These are phyloP conservation scores for Mongoloraphidia duomilia DNA, from an alignment of 2,888 invertebrate genomes.

Conservation along the genomic window DNA sequence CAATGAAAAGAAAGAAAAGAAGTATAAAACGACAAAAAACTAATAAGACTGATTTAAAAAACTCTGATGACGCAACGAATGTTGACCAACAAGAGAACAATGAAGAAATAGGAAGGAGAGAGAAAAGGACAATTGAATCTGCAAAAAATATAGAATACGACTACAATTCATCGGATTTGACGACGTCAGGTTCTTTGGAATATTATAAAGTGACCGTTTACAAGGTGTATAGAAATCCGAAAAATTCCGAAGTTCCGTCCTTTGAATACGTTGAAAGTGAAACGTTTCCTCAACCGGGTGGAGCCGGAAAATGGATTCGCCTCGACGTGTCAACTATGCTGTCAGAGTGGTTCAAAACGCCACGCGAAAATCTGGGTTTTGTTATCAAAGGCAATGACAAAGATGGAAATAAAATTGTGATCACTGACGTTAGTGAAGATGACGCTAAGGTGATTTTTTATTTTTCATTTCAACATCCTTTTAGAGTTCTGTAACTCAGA, in stretches of 20 bases:
- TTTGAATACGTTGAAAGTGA: constrained; percentile 24
- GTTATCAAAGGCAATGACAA: constrained; percentile 54
- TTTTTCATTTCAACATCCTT: neutral
- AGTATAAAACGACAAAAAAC: constrained; percentile 25
- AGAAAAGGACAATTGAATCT: constrained; percentile 23
- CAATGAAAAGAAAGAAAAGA: constrained; percentile 22
- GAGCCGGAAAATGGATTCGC: constrained; percentile 55
- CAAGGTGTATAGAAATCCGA: constrained; percentile 30
- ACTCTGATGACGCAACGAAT: neutral
- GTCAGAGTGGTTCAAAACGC: constrained; percentile 60
- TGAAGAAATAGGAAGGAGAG: neutral
- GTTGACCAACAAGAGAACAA: neutral
- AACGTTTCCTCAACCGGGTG: constrained; percentile 34
- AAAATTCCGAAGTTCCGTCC: constrained; percentile 23
- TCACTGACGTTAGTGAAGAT: constrained; percentile 46
- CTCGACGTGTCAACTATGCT: constrained; percentile 62
- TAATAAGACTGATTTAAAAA: neutral
- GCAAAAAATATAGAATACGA: constrained; percentile 16
- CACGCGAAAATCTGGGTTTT: constrained; percentile 60
- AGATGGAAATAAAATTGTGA: constrained; percentile 46
- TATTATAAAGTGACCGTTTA: constrained; percentile 24
- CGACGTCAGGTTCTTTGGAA: neutral
- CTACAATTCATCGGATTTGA: neutral
- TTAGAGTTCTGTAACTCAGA: too few relatives aligned
- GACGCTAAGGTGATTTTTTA: constrained; percentile 30